These are phyloP conservation scores for Brotula barbata DNA, from an alignment of 2,797 vertebrate species.

Conservation along the genomic window DNA sequence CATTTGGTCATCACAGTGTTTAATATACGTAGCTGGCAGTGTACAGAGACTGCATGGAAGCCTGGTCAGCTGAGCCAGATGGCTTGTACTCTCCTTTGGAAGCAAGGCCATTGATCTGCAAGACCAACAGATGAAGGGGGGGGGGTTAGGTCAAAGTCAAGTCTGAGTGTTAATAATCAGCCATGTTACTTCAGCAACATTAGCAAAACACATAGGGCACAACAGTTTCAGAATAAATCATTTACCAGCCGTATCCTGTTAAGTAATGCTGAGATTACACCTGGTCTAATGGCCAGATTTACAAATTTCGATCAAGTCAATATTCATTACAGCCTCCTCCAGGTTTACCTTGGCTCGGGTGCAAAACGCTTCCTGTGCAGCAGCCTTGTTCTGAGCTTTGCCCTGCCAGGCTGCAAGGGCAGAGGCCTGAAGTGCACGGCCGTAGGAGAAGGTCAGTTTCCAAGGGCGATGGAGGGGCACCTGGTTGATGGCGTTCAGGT, in stretches of 20 bases:
- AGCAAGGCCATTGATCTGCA: conserved; percentile 89
- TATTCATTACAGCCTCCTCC: not conserved
- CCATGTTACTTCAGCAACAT: conserved; percentile 25
- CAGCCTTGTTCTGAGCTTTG: conserved; percentile 86
- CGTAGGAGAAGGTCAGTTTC: conserved; percentile 96
- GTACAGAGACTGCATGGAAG: conserved; percentile 89
- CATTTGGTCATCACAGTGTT: conserved; percentile 35
- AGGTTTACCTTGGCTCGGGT: conserved; percentile 86
- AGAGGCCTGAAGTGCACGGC: conserved; percentile 95
- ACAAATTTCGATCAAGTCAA: conserved; percentile 10
- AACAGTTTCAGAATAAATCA: conserved; percentile 47
- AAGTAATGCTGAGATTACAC: conserved; percentile 26
- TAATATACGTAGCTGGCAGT: conserved; percentile 91
- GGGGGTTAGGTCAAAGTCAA: conserved; percentile 59
- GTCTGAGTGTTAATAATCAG: conserved; percentile 70
- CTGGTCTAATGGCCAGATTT: conserved; percentile 1
- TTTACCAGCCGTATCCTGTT: conserved; percentile 54
- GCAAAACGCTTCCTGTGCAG: conserved; percentile 87
- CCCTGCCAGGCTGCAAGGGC: conserved; percentile 91
- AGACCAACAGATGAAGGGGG: conserved; percentile 14
- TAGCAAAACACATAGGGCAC: conserved; percentile 19
- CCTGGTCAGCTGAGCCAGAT: conserved; percentile 78
- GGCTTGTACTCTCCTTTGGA: conserved; percentile 90
- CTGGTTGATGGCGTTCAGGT: conserved; percentile 94
- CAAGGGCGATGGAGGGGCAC: conserved; percentile 87